Evolutionary conservation across 2,113 vertebrate species (phyloP).

Genomic region (Numida meleagris): DNA sequence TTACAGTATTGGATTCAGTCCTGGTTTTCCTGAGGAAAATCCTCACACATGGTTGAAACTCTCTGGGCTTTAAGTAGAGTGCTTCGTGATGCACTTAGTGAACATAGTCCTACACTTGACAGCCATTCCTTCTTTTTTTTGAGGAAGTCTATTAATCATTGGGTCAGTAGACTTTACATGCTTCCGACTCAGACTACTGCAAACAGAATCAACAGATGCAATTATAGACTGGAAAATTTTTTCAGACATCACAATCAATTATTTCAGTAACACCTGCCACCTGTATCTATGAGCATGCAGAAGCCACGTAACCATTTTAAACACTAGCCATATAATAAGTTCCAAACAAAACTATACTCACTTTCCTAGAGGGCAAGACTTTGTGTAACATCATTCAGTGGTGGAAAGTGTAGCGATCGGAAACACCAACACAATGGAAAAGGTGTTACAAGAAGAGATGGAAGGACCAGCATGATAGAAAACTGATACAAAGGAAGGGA

Average conservation of each 20-base stretch:
- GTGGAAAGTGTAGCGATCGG: too few species aligned
- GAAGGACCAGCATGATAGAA: too few species aligned
- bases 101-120: neutral
- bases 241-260: neutral
- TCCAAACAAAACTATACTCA: neutral
- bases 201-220: neutral
- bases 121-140: neutral
- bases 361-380: neutral
- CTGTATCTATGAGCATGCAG: neutral
- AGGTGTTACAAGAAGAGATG: too few species aligned
- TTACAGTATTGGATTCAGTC: neutral
- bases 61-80: neutral
- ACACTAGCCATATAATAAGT: neutral
- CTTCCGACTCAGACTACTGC: neutral
- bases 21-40: neutral
- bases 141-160: neutral
- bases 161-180: neutral
- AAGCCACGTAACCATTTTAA: neutral
- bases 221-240: neutral
- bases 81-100: fast-evolving
- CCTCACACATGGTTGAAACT: neutral
- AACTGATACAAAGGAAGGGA: too few species aligned
- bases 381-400: neutral
- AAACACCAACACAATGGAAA: too few species aligned
- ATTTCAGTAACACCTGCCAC: neutral